Evolutionary conservation across 2,113 vertebrate species (phyloP).

Genomic region (Talpa occidentalis): DNA sequence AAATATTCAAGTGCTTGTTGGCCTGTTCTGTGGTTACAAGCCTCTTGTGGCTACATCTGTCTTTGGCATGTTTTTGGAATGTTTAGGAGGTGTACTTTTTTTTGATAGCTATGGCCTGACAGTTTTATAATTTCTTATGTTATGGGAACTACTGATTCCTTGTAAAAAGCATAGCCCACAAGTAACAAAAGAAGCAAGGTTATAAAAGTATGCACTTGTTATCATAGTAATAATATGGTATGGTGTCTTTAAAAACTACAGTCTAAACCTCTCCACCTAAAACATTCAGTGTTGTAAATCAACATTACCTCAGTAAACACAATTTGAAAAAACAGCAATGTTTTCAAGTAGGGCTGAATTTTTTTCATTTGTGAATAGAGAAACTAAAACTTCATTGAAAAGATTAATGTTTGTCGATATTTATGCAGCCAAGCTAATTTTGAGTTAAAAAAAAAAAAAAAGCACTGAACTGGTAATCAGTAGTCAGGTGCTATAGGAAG

Average conservation of each 20-base stretch:
- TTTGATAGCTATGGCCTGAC: neutral
- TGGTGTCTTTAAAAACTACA: neutral
- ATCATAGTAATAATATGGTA: neutral
- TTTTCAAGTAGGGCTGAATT: neutral
- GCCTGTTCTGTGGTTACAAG: neutral
- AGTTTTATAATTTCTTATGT: neutral
- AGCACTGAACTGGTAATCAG: neutral
- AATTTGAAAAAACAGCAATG: neutral
- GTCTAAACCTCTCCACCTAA: neutral
- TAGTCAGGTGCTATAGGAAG: neutral
- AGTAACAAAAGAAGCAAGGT: neutral
- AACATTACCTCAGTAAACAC: no score
- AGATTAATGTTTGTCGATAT: neutral
- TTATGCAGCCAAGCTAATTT: neutral
- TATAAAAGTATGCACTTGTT: neutral
- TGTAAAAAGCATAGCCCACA: neutral
- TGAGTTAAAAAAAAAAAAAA: neutral
- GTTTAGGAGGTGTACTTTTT: neutral
- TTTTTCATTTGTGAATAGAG: slow-evolving; percentile 42
- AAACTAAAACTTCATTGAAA: slow-evolving; percentile 44
- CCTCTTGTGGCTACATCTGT: neutral
- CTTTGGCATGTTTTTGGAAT: neutral
- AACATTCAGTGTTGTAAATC: no score
- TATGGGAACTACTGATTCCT: neutral
- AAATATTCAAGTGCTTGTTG: neutral